Base-by-base conservation (phyloP, 2,888 invertebrate genomes). In the Gibbula magus region DNA sequence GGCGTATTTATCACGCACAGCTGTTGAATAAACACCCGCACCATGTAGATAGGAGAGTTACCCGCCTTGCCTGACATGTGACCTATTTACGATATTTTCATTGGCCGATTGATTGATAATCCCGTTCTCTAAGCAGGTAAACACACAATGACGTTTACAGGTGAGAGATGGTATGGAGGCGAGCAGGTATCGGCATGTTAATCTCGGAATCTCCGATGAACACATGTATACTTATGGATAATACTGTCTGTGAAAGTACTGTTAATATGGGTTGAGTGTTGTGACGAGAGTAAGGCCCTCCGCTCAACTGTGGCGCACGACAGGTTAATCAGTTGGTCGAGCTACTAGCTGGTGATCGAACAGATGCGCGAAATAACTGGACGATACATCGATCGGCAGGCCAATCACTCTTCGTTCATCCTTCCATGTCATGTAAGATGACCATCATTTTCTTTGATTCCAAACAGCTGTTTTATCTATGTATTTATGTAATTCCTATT, bases 31-130 rank as follows among this genome's bases (percentile, higher is more conserved):
- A 61, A 61, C 29, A 61, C 16, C 8, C n/a, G n/a, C 10, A 7
- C 7, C 10, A 7, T 22, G n/a, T 20, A 56, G 56, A 20, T 70
- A 35, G 18, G 70, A 70, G 70, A 70, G 70, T 70, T 70, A 70
- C 70, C 70, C 35, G 70, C 70, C 70, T 39, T 32, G 20, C 70
- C 22, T 70, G 70, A 70, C 70, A 70, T 70, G 70, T 70, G 70
- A 70, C 70, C 32, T 39, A 32, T 70, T 29, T 29, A 70, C 18
- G 70, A 20, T 70, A 39, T 70, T 35, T 70, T 70, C 32, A 70
- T 70, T 70, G 70, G 70, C 16, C 35, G 32, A 70, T 70, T 70
- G 70, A 70, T 70, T 70, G 18, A 70, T 70, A 25, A 39, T 70
- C 70, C 70, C 20, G 70, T 70, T 70, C n/a, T 32, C 70, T 70